These are phyloP conservation scores for Phenganax stokvisi DNA, from an alignment of 92 coral and sea anemone genomes.

Conservation along the genomic window DNA sequence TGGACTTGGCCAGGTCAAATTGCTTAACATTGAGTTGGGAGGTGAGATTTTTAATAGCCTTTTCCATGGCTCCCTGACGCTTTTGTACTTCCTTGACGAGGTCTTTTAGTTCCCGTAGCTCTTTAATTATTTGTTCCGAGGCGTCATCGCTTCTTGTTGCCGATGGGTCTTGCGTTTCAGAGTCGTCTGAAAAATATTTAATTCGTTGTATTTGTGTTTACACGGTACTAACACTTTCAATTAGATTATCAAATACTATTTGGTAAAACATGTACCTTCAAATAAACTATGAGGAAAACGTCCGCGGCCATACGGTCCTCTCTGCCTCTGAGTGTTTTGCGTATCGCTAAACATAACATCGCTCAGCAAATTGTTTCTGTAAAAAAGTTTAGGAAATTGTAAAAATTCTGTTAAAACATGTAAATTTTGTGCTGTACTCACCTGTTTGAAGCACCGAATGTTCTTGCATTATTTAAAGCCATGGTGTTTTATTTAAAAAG, in stretches of 20 bases:
- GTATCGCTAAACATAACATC: too few species aligned
- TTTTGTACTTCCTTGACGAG: not conserved
- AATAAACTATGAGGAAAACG: not conserved
- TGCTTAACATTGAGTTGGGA: not conserved
- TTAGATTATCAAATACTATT: too few species aligned
- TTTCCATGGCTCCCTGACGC: not conserved
- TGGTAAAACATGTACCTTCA: not conserved
- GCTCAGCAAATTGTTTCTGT: too few species aligned
- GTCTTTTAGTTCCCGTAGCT: not conserved
- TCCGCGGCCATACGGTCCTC: not conserved
- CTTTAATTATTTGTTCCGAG: not conserved
- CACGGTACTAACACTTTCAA: too few species aligned
- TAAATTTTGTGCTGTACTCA: not conserved
- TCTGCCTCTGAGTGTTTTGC: too few species aligned
- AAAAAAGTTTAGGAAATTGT: too few species aligned
- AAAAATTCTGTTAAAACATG: not conserved
- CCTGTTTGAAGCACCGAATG: constrained; percentile 2
- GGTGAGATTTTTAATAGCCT: not conserved
- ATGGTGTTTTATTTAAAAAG: not conserved
- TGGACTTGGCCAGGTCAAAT: constrained; percentile 1
- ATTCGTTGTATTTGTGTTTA: too few species aligned
- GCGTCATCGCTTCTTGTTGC: not conserved
- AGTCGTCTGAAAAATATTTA: not conserved
- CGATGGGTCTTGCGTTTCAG: not conserved
- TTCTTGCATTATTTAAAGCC: not conserved